phyloP scores from a whole-genome alignment of 1,140 invertebrate species.

The Zaprionus nigranus region DNA sequence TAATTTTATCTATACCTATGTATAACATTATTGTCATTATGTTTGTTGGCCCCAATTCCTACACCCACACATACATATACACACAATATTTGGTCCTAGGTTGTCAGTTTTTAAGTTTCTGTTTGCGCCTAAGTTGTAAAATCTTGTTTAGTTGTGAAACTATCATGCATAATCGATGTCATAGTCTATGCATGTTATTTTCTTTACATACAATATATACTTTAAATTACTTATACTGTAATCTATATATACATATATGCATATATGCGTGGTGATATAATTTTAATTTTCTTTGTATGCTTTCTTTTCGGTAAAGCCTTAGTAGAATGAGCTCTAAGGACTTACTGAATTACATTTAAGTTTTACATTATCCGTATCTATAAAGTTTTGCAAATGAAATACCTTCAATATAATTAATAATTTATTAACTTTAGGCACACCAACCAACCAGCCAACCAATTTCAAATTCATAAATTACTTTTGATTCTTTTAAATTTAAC shows the following conservation, averaged over 20 bases:
- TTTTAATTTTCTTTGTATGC: constrained; percentile 73
- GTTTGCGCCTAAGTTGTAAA: constrained; percentile 33
- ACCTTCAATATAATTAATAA: constrained; percentile 73
- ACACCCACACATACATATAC: constrained; percentile 3
- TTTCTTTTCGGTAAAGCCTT: constrained; percentile 63
- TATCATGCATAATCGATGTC: constrained; percentile 17
- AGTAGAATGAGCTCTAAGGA: constrained; percentile 28
- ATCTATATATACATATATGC: constrained; percentile 37
- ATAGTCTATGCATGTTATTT: constrained; percentile 24
- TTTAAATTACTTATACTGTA: constrained; percentile 45
- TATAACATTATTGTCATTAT: constrained; percentile 30
- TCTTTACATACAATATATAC: constrained; percentile 39
- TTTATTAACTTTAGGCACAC: constrained; percentile 63
- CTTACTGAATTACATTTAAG: constrained; percentile 50
- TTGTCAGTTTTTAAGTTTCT: constrained; percentile 68
- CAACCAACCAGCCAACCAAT: background rate
- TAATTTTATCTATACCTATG: constrained; percentile 49
- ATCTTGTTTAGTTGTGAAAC: constrained; percentile 17
- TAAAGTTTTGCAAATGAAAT: constrained; percentile 58
- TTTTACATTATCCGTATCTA: constrained; percentile 53
- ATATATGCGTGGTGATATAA: constrained; percentile 80
- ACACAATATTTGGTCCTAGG: constrained; percentile 55
- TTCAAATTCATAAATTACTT: constrained; percentile 54
- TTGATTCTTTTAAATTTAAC: constrained; percentile 53
- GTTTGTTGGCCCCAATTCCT: constrained; percentile 48